These are phyloP conservation scores for Nezara viridula DNA, from an alignment of 2,888 invertebrate species.

Conservation along the genomic window DNA sequence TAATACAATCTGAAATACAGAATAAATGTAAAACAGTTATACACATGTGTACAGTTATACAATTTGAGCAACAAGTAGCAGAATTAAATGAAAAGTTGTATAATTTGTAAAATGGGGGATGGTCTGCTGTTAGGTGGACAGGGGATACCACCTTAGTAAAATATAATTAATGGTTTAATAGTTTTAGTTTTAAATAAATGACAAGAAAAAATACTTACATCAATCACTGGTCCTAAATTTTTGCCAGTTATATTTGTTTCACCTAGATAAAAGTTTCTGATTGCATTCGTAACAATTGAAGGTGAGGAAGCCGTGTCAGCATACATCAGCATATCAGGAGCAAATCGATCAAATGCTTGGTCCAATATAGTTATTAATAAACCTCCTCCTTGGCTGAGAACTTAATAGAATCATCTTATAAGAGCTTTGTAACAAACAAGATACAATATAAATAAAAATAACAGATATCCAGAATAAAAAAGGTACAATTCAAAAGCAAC, in stretches of 20 bases:
- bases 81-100: too few relatives aligned
- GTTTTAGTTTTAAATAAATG: not conserved
- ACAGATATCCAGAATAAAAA: not conserved
- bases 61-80: too few relatives aligned
- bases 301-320: constrained; percentile 59
- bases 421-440: not conserved
- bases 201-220: constrained; percentile 52
- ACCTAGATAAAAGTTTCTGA: constrained; percentile 59
- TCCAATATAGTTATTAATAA: constrained; percentile 60
- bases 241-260: constrained; percentile 55
- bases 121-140: too few relatives aligned
- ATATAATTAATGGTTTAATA: not conserved
- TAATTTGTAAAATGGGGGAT: too few relatives aligned
- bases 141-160: not conserved
- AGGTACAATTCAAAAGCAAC: not conserved
- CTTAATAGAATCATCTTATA: constrained; percentile 44
- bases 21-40: too few relatives aligned
- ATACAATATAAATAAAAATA: too few relatives aligned
- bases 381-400: constrained; percentile 61
- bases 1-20: too few relatives aligned
- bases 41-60: too few relatives aligned
- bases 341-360: constrained; percentile 59
- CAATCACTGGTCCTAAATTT: constrained; percentile 60
- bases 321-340: constrained; percentile 62
- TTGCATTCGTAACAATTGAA: constrained; percentile 48